Evolutionary conservation across 2,888 invertebrate genomes (phyloP).

Genomic region (Hirtodrosophila alboralis): DNA sequence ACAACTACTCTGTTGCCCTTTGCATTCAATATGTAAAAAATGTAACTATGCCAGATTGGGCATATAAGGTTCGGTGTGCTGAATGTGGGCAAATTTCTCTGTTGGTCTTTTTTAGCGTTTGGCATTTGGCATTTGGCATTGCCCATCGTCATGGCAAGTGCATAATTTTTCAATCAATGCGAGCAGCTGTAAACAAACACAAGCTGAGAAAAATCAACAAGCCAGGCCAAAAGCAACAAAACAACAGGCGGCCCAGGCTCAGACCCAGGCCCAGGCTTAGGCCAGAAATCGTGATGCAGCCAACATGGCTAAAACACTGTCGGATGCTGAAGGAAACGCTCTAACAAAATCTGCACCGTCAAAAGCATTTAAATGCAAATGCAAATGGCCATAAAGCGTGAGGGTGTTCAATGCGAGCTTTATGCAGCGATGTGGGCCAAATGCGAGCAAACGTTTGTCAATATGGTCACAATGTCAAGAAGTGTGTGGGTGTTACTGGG

Average conservation of each 20-base stretch:
- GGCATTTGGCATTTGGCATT: constrained; percentile 70
- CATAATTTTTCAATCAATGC: constrained; percentile 79
- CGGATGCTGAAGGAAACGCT: constrained; percentile 52
- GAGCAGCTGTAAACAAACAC: constrained; percentile 79
- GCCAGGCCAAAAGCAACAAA: too few species aligned
- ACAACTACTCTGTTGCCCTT: not conserved
- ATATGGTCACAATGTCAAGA: constrained; percentile 68
- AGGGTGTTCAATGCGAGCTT: constrained; percentile 77
- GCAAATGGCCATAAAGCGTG: constrained; percentile 77
- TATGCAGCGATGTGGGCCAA: constrained; percentile 78
- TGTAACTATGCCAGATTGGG: constrained; percentile 55
- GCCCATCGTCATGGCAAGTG: constrained; percentile 78
- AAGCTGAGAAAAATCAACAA: constrained; percentile 33
- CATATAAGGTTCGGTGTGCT: constrained; percentile 60
- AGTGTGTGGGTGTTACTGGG: constrained; percentile 57
- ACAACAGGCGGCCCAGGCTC: constrained; percentile 48
- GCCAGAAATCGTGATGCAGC: constrained; percentile 52
- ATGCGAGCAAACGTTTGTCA: constrained; percentile 72
- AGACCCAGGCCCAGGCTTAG: constrained; percentile 8
- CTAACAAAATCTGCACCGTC: constrained; percentile 42
- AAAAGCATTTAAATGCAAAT: constrained; percentile 78
- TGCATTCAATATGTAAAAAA: constrained; percentile 9
- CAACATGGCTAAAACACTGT: constrained; percentile 39
- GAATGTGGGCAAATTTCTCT: constrained; percentile 38
- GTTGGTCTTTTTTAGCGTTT: constrained; percentile 36